A percentile compares a stretch with the other conserved stretches of the same genome.
Conservation (phyloP, 1,140 invertebrate species). For the Trinorchestia longiramus region DNA sequence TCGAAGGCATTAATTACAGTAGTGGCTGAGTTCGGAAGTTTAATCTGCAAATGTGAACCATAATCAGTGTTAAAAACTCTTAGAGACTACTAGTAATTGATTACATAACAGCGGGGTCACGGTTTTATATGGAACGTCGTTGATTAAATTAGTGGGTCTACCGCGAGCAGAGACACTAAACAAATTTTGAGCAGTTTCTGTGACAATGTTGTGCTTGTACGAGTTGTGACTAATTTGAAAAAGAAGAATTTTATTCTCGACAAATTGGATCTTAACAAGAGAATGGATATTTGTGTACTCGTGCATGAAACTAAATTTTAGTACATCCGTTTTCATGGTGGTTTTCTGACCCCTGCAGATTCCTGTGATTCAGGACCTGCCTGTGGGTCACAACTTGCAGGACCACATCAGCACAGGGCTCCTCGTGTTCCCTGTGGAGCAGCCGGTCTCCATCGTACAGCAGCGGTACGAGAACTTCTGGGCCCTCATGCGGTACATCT, state of each 20-base stretch:
- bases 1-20: no score
- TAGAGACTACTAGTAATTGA: no score
- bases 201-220: neutral
- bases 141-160: no score
- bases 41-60: no score
- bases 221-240: neutral
- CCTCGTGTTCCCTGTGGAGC: constrained; percentile 84
- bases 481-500: constrained; percentile 81
- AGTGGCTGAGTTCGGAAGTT: no score
- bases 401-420: constrained; percentile 90
- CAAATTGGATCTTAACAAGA: neutral
- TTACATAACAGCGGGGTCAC: no score
- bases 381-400: constrained; percentile 71
- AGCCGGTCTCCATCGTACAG: constrained; percentile 83
- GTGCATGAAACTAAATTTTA: neutral
- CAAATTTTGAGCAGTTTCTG: neutral
- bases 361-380: constrained; percentile 68
- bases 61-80: no score
- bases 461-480: constrained; percentile 82
- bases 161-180: no score
- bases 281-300: neutral
- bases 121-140: no score
- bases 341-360: constrained; percentile 43
- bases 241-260: neutral
- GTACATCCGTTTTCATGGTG: neutral